Percentiles rank a stretch among this genome's conserved stretches.
Evolutionary conservation across 2,888 invertebrate species (phyloP).

Genomic region (Caenorhabditis panamensis): DNA sequence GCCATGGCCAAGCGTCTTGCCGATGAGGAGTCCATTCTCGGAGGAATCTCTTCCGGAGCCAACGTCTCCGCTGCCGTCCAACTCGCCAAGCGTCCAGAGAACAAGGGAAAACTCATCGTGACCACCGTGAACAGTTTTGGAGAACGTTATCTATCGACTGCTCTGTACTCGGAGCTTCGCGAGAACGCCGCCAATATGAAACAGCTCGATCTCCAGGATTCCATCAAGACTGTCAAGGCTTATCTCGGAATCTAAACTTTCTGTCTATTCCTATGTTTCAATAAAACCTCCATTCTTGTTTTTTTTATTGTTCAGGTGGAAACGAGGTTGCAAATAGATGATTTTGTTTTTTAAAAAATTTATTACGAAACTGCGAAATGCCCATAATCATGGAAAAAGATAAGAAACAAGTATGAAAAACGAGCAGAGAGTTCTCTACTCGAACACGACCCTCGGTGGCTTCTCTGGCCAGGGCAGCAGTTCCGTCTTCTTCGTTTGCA

Average conservation of each 20-base stretch:
- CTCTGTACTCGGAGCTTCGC: slow-evolving; percentile 72
- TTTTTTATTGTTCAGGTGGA: too few species aligned
- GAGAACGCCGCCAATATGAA: slow-evolving; percentile 66
- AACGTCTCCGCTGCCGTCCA: slow-evolving; percentile 77
- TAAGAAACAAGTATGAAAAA: too few species aligned
- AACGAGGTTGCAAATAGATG: too few species aligned
- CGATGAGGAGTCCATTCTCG: slow-evolving; percentile 77
- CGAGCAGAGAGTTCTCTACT: too few species aligned
- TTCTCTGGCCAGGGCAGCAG: too few species aligned
- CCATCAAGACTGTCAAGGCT: slow-evolving; percentile 59
- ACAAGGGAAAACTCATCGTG: slow-evolving; percentile 78
- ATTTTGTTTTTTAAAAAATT: too few species aligned
- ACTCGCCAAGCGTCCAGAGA: slow-evolving; percentile 76
- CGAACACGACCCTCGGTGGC: too few species aligned
- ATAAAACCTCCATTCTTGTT: too few species aligned
- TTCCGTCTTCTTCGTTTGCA: too few species aligned
- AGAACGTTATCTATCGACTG: slow-evolving; percentile 76
- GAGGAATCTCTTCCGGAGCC: slow-evolving; percentile 76
- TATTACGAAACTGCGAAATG: too few species aligned
- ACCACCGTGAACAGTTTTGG: slow-evolving; percentile 77
- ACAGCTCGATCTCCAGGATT: slow-evolving; percentile 57
- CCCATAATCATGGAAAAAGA: too few species aligned
- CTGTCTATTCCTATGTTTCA: too few species aligned
- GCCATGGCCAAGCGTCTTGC: slow-evolving; percentile 78
- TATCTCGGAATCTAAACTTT: slow-evolving; percentile 57